phyloP scores from a whole-genome alignment of 2,113 vertebrate species.

The Lagopus muta region DNA sequence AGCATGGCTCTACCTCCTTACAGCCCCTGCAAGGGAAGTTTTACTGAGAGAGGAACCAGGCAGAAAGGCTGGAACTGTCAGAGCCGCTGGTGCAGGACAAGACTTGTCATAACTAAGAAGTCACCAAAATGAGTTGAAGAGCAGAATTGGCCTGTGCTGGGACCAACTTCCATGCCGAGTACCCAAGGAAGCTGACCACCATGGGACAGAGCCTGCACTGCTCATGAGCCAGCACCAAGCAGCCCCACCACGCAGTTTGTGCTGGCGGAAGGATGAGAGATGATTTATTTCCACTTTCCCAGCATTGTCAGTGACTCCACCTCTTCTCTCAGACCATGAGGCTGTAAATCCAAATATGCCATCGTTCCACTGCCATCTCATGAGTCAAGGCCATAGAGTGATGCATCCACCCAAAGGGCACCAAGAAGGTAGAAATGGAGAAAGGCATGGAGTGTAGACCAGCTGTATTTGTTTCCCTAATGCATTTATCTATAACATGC shows the following conservation, averaged over 20 bases:
- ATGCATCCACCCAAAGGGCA: not conserved
- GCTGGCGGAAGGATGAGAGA: not conserved
- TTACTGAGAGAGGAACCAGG: not conserved
- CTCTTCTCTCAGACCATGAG: not conserved
- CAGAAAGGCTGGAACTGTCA: not conserved
- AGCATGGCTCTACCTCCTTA: not conserved
- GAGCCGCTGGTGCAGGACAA: not conserved
- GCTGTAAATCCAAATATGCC: not conserved
- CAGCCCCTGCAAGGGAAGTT: not conserved
- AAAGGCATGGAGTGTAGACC: not conserved
- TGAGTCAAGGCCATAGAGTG: not conserved
- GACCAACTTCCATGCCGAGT: not conserved
- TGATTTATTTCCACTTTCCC: slow-evolving; percentile 12
- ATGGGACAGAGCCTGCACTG: not conserved
- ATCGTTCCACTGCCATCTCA: not conserved
- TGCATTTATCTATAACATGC: not conserved
- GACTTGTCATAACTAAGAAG: not conserved
- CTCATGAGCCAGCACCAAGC: not conserved
- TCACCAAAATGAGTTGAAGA: not conserved
- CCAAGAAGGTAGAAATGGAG: not conserved
- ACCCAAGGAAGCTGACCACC: rapidly evolving
- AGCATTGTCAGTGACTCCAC: not conserved
- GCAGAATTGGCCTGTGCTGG: not conserved
- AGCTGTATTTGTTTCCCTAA: not conserved
- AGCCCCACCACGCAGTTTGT: rapidly evolving